A percentile compares a stretch with the other conserved stretches of the same genome.
phyloP scores from a whole-genome alignment of 1,140 invertebrate species.

The Anoplolepis gracilipes region DNA sequence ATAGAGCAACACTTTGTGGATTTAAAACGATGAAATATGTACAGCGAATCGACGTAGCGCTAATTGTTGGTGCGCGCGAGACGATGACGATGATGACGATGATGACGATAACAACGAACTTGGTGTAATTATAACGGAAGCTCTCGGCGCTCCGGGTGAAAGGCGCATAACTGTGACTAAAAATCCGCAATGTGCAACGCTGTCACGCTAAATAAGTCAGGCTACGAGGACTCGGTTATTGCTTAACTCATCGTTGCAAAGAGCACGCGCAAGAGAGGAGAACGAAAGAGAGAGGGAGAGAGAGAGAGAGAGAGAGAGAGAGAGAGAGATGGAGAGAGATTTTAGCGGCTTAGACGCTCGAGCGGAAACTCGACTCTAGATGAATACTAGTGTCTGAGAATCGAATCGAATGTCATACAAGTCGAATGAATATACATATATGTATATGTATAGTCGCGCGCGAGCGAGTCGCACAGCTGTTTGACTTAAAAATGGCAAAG shows the following conservation, averaged over 20 bases:
- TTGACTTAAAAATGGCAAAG: not conserved
- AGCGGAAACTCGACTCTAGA: not conserved
- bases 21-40: not conserved
- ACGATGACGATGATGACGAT: slow-evolving; percentile 42
- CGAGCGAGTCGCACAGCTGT: not conserved
- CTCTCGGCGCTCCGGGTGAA: slow-evolving; percentile 53
- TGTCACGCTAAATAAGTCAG: slow-evolving; percentile 62
- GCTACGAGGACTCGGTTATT: slow-evolving; percentile 54
- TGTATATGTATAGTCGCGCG: too few species aligned
- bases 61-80: slow-evolving; percentile 43
- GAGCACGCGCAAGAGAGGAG: too few species aligned
- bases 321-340: slow-evolving; percentile 25
- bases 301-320: slow-evolving; percentile 23
- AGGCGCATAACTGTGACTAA: slow-evolving; percentile 58
- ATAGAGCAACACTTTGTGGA: not conserved
- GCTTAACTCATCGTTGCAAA: slow-evolving; percentile 35
- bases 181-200: slow-evolving; percentile 45
- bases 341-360: not conserved
- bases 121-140: slow-evolving; percentile 64
- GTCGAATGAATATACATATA: not conserved
- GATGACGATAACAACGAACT: slow-evolving; percentile 27
- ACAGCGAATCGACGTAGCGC: not conserved
- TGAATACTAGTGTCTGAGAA: not conserved
- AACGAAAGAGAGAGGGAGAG: too few species aligned
- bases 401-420: slow-evolving; percentile 8